These are phyloP conservation scores for Zeuzera pyrina DNA, from an alignment of 2,888 invertebrate genomes.

Conservation along the genomic window DNA sequence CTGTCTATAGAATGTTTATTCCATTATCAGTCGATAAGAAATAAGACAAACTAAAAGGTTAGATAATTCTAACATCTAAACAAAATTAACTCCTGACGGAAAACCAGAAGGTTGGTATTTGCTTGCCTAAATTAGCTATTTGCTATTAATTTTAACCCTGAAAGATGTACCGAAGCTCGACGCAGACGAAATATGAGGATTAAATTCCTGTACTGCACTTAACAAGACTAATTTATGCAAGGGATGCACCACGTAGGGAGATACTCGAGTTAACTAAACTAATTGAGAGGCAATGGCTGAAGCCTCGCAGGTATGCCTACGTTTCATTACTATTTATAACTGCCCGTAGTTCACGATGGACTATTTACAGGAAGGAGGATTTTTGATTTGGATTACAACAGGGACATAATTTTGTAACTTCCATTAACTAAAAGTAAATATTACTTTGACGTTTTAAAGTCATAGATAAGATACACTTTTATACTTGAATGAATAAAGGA, in stretches of 20 bases:
- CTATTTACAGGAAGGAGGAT: too few relatives aligned
- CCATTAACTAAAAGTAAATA: too few relatives aligned
- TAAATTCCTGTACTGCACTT: constrained; percentile 71
- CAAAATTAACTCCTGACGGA: constrained; percentile 28
- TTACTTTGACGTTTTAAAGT: too few relatives aligned
- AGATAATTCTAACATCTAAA: constrained; percentile 16
- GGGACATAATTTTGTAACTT: too few relatives aligned
- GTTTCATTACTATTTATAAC: too few relatives aligned
- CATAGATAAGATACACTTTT: too few relatives aligned
- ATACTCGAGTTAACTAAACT: constrained; percentile 54
- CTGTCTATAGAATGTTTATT: background rate
- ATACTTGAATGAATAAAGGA: too few relatives aligned
- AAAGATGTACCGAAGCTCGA: constrained; percentile 62
- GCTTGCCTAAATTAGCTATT: constrained; percentile 23
- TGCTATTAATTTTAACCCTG: constrained; percentile 51
- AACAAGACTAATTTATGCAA: constrained; percentile 69
- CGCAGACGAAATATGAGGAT: constrained; percentile 71
- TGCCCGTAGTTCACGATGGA: too few relatives aligned
- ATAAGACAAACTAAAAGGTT: constrained; percentile 12
- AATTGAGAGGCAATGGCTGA: constrained; percentile 62
- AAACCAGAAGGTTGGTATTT: constrained; percentile 27
- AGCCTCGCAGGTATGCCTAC: constrained; percentile 43
- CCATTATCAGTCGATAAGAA: background rate
- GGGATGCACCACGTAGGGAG: constrained; percentile 36
- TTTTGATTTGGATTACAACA: too few relatives aligned